A percentile compares a stretch with the other conserved stretches of the same genome.
These are phyloP conservation scores for Centropus unirufus DNA, from an alignment of 2,113 vertebrate genomes.

Conservation along the genomic window DNA sequence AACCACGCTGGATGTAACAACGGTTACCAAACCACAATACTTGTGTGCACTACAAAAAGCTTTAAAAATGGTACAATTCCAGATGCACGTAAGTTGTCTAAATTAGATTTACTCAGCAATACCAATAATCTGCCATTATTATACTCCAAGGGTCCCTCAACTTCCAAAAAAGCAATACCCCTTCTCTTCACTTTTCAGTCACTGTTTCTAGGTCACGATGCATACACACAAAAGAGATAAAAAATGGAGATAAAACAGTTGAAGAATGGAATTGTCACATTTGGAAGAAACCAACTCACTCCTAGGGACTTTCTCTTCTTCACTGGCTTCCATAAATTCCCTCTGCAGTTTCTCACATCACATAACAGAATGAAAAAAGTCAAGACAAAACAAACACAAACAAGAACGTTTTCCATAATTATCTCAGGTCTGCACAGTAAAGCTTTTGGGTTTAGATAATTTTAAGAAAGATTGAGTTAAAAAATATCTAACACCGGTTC, in stretches of 20 bases:
- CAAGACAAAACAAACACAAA: neutral
- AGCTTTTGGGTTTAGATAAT: neutral
- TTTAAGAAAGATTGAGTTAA: neutral
- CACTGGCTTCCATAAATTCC: neutral
- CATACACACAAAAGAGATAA: rapidly evolving
- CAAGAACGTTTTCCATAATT: neutral
- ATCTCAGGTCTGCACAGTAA: neutral
- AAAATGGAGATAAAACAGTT: neutral
- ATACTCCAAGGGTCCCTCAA: neutral
- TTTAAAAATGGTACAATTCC: neutral
- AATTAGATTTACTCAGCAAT: neutral
- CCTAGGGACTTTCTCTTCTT: neutral
- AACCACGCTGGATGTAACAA: neutral
- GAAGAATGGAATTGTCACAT: neutral
- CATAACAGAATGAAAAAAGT: neutral
- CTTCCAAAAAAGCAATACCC: neutral
- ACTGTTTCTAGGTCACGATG: neutral
- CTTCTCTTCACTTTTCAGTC: neutral
- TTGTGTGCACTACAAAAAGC: neutral
- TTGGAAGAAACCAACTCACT: neutral
- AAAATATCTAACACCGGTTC: neutral
- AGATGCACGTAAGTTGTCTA: neutral
- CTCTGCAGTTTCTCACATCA: neutral
- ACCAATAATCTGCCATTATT: neutral
- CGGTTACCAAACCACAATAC: neutral